Evolutionary conservation across 2,113 vertebrate species (phyloP).

Genomic region (Phalacrocorax brasilianus): DNA sequence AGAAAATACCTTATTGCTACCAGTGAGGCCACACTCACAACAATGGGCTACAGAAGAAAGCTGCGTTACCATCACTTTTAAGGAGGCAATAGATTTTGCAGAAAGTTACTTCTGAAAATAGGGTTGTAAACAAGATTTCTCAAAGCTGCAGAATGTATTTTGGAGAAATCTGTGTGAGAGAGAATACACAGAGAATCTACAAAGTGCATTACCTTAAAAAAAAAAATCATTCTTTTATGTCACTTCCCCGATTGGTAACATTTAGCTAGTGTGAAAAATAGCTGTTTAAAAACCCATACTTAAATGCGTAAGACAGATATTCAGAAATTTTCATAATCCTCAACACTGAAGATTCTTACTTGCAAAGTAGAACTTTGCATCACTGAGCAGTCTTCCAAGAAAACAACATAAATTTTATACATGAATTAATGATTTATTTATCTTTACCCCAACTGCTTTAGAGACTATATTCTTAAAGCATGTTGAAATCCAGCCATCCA

Average conservation of each 20-base stretch:
- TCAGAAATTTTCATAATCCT: neutral
- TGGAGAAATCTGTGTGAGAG: neutral
- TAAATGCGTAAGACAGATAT: neutral
- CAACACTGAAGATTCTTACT: neutral
- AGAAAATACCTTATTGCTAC: neutral
- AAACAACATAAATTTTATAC: neutral
- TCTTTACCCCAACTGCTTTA: neutral
- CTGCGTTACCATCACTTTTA: rapidly evolving
- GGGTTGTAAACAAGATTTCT: neutral
- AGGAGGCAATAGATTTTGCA: neutral
- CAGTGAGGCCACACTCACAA: neutral
- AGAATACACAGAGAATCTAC: neutral
- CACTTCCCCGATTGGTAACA: neutral
- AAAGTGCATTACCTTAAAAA: neutral
- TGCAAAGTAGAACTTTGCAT: neutral
- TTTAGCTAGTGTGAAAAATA: neutral
- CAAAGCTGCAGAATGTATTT: neutral
- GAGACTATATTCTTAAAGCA: neutral
- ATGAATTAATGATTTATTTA: slow-evolving; percentile 3
- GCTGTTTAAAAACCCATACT: neutral
- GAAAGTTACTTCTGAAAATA: neutral
- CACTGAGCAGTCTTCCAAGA: neutral
- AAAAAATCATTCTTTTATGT: neutral
- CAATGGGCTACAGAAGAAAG: neutral
- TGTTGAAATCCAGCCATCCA: neutral